These are phyloP conservation scores for Episyrphus balteatus DNA, from an alignment of 1,140 invertebrate species.

Conservation along the genomic window DNA sequence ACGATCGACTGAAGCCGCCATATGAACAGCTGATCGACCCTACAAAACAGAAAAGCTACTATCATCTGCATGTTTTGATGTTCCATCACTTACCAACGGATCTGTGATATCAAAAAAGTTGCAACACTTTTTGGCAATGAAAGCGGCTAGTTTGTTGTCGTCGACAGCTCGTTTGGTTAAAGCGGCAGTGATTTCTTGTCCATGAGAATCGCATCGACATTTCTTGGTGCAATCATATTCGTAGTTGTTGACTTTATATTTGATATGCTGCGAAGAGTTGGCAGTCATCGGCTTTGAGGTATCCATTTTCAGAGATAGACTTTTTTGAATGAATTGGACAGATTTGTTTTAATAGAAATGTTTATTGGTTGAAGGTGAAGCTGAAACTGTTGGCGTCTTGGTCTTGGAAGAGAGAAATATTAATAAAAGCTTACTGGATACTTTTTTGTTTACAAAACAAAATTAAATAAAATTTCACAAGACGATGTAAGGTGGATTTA, in stretches of 20 bases:
- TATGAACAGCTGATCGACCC: conserved; percentile 51
- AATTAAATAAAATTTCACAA: too few species aligned
- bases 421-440: too few species aligned
- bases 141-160: conserved; percentile 40
- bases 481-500: too few species aligned
- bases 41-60: conserved; percentile 8
- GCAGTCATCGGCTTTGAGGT: too few species aligned
- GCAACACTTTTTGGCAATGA: conserved; percentile 41
- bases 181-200: conserved; percentile 41
- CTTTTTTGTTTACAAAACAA: too few species aligned
- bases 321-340: too few species aligned
- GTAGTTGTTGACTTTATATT: conserved; percentile 5
- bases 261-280: too few species aligned
- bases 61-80: not conserved
- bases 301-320: too few species aligned
- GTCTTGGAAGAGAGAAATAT: too few species aligned
- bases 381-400: too few species aligned
- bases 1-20: conserved; percentile 54
- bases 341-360: too few species aligned
- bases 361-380: too few species aligned
- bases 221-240: conserved; percentile 39
- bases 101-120: conserved; percentile 41
- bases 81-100: conserved; percentile 15
- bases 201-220: conserved; percentile 45
- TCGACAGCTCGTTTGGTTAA: conserved; percentile 41